These are phyloP conservation scores for Crocallis elinguaria DNA, from an alignment of 2,888 invertebrate species.

Conservation along the genomic window DNA sequence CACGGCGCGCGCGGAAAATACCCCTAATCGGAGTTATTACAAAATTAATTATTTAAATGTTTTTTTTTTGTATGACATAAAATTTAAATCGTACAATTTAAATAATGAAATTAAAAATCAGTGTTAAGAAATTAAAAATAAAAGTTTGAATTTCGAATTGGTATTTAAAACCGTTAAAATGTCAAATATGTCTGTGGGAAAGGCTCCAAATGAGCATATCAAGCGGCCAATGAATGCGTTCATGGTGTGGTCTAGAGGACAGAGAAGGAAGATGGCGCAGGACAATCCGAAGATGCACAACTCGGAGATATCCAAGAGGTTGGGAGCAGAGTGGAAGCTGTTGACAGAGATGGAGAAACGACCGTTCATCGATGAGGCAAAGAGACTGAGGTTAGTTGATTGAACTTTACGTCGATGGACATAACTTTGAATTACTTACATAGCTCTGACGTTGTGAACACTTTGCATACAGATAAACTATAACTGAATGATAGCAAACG, in stretches of 20 bases:
- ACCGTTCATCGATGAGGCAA: conserved; percentile 96
- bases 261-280: conserved; percentile 95
- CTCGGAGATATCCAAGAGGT: conserved; percentile 94
- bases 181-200: conserved; percentile 69
- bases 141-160: conserved; percentile 21
- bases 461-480: too few relatives aligned
- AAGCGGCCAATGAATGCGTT: conserved; percentile 98
- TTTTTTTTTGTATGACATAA: not conserved
- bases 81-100: not conserved
- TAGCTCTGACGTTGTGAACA: too few relatives aligned
- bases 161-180: conserved; percentile 16
- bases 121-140: conserved; percentile 22
- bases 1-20: conserved; percentile 67
- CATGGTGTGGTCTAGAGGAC: conserved; percentile 97
- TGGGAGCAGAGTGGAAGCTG: conserved; percentile 95
- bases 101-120: conserved; percentile 20
- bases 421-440: too few relatives aligned
- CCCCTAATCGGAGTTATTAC: conserved; percentile 31
- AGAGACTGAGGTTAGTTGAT: conserved; percentile 89
- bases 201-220: conserved; percentile 89
- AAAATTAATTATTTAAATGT: conserved; percentile 32
- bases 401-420: too few relatives aligned
- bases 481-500: too few relatives aligned
- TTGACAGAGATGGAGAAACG: conserved; percentile 93
- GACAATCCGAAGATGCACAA: conserved; percentile 98